Evolutionary conservation across 2,113 vertebrate genomes (phyloP), one percentile per base, ranked within the genome.

Genomic region (Ibidorhyncha struthersii): DNA sequence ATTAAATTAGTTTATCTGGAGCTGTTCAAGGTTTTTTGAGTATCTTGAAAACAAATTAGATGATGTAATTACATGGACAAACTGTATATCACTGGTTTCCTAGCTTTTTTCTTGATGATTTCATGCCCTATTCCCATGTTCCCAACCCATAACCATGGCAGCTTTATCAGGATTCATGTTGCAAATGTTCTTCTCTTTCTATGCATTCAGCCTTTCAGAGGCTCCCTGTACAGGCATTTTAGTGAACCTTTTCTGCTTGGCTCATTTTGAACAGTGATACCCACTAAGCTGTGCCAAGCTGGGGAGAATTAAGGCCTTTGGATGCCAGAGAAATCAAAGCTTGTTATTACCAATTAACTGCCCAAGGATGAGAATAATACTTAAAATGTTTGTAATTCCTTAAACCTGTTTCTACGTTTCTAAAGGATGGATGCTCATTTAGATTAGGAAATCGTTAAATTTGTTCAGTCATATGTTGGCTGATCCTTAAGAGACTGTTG

Each of bases 1-100:
- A 89, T 91, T 94, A 87, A 94, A 82, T 95, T 79, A 85, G 67
- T 94, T 96, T 95, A 89, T 86, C 55, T 93, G 74, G 74, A 90
- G 67, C 73, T 73, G 30, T 77, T 94, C 2, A 71, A 74, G 41
- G 73, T 78, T 88, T 13, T 80, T 69, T 84, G 26, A 61, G 45
- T 91, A 80, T 85, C 58, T 81, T 40, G 41, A 94, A 97, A 97
- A 90, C 78, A 93, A 96, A 91, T 87, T 91, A 85, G 81, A 77
- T 96, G 73, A 96, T 96, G 53, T 86, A 82, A 96, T 86, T 93
- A 65, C 15, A 47, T 56, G n/a, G 63, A 78, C 79, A 95, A 95
- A 86, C 63, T 78, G 20, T 47, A 4, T 90, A 90, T 78, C 72
- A 50, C 52, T 92, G 63, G 59, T 94, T 94, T 94, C 47, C 43